phyloP scores from a whole-genome alignment of 2,113 vertebrate species.

The Meles meles region DNA sequence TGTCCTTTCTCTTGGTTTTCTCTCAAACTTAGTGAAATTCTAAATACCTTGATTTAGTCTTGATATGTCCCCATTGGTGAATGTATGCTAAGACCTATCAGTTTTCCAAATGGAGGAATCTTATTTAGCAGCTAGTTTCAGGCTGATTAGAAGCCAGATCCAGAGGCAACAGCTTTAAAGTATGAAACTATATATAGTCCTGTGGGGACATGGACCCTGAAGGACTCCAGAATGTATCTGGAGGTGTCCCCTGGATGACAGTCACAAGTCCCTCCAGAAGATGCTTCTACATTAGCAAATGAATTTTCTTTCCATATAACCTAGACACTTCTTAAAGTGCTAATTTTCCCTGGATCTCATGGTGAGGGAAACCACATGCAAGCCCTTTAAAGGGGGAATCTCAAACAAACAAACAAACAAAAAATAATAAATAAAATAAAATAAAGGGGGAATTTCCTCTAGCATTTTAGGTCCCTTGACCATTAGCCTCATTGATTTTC shows the following conservation, averaged over 20 bases:
- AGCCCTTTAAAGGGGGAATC: neutral
- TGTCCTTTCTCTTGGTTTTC: neutral
- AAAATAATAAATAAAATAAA: too few relatives aligned
- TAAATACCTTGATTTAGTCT: neutral
- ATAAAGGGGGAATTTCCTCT: too few relatives aligned
- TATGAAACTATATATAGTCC: neutral
- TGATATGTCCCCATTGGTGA: neutral
- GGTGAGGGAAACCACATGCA: neutral
- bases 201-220: neutral
- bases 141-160: neutral
- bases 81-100: neutral
- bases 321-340: neutral
- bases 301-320: neutral
- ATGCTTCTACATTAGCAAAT: neutral
- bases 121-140: neutral
- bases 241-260: neutral
- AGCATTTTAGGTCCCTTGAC: neutral
- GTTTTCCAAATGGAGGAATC: neutral
- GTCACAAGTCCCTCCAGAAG: neutral
- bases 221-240: neutral
- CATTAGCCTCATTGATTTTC: neutral
- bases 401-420: too few relatives aligned
- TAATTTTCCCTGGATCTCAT: neutral
- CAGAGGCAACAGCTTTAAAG: neutral
- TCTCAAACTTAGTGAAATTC: neutral